These are phyloP conservation scores for Calameuta filiformis DNA, from an alignment of 2,888 invertebrate genomes.

Conservation along the genomic window DNA sequence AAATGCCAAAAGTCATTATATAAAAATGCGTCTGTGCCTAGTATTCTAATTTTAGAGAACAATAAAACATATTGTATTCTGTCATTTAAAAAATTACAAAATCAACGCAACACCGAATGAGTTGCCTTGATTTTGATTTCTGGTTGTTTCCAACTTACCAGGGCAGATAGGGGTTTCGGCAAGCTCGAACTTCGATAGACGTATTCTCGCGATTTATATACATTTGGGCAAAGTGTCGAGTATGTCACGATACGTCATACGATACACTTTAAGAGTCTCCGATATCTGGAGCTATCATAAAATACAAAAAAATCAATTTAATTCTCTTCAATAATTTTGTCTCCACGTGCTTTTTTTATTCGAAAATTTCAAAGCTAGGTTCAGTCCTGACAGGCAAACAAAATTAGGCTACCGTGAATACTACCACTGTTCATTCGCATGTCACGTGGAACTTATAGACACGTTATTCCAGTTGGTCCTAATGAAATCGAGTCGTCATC, in stretches of 20 bases:
- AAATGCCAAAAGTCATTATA: not conserved
- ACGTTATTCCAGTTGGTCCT: not conserved
- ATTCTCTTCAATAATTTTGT: not conserved
- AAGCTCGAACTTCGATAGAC: not conserved
- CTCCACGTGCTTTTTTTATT: not conserved
- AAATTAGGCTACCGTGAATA: not conserved
- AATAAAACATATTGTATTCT: not conserved
- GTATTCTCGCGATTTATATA: conserved; percentile 20
- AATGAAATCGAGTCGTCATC: not conserved
- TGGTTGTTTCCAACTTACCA: conserved; percentile 18
- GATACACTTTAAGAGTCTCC: conserved; percentile 47
- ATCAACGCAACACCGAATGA: not conserved
- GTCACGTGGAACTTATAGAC: not conserved
- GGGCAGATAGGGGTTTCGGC: not conserved
- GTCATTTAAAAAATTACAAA: not conserved
- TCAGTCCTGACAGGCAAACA: conserved; percentile 1
- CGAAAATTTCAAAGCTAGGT: not conserved
- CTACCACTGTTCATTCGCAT: not conserved
- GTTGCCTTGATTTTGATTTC: not conserved
- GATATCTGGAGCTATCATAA: conserved; percentile 48
- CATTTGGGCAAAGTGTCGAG: conserved; percentile 21
- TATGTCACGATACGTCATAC: conserved; percentile 33
- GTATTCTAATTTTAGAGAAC: not conserved
- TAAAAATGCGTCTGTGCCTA: not conserved
- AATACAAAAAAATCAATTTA: conserved; percentile 34